Base-by-base conservation (phyloP, 2,797 vertebrate species). In the Falco concolor region DNA sequence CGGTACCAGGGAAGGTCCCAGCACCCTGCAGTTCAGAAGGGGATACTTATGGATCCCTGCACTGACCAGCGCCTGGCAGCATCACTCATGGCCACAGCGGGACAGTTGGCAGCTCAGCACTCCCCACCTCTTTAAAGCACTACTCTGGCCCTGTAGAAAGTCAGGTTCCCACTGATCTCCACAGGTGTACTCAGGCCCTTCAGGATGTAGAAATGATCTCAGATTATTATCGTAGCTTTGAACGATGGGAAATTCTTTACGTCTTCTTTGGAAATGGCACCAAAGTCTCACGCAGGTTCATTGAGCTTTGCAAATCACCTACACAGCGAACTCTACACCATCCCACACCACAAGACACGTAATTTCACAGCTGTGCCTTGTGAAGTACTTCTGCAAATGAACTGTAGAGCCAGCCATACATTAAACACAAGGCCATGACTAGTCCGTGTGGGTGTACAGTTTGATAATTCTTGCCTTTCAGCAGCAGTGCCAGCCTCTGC, bases 21-120 rank as follows among this genome's bases (percentile, higher is more conserved):
- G 36, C 14, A 15, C 2, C 32, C 61, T 49, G 4, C 23, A 7
- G 16, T 28, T 64, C 70, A 40, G 22, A 77, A 27, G 0, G 0
- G 32, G 32, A 23, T 18, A 5, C 5, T 18, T 6, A 65, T 18
- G 50, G 47, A 12, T 8, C 49, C 70, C 36, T 34, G 40, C 49
- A 24, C 59, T 3, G 1, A 21, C 5, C 63, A 6, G 7, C 6
- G 45, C 56, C 20, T 25, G 9, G 40, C 8, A 28, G 5, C 18
- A 2, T 4, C 81, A 49, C 47, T 40, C 3, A 25, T 0, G 6
- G 5, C 59, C 72, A 10, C 16, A 5, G 17, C 36, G 24, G 45
- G 24, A 32, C 22, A 24, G 57, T 0, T 23, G 27, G 40, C 52
- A 76, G 78, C 64, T 80, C 90, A 70, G 79, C 40, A 8, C 8